Evolutionary conservation across 2,797 vertebrate genomes (phyloP).

Genomic region (Paramormyrops hopkinsi): DNA sequence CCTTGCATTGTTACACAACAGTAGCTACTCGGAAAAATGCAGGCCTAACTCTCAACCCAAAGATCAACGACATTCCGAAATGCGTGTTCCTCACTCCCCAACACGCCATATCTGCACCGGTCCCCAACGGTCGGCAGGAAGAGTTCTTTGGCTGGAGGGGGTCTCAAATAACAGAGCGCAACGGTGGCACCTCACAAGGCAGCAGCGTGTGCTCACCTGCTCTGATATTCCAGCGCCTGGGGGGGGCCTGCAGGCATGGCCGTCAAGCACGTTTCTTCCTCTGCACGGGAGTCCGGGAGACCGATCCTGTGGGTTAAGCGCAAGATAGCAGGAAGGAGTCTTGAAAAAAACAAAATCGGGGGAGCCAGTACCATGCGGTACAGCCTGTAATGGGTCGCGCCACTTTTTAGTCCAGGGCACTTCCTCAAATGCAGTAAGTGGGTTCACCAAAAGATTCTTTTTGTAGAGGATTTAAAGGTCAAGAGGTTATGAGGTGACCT

Average conservation of each 20-base stretch:
- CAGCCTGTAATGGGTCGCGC: background rate
- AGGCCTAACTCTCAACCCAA: background rate
- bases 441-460: background rate
- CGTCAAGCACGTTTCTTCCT: constrained; percentile 35
- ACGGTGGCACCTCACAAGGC: constrained; percentile 7
- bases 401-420: background rate
- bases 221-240: constrained; percentile 39
- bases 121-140: constrained; percentile 31
- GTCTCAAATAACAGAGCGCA: constrained; percentile 30
- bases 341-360: background rate
- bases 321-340: constrained; percentile 15
- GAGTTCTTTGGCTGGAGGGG: constrained; percentile 27
- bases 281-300: constrained; percentile 28
- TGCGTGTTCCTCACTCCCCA: constrained; percentile 15
- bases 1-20: background rate
- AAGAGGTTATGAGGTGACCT: constrained; percentile 14
- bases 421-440: background rate
- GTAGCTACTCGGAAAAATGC: background rate
- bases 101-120: constrained; percentile 30
- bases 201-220: constrained; percentile 35
- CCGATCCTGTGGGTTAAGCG: constrained; percentile 30
- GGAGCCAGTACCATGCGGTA: background rate
- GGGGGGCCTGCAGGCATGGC: constrained; percentile 37
- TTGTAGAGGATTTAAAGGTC: constrained; percentile 10
- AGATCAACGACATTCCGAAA: background rate